Evolutionary conservation across 2,888 invertebrate genomes (phyloP).

Genomic region (Napeogenes inachia): DNA sequence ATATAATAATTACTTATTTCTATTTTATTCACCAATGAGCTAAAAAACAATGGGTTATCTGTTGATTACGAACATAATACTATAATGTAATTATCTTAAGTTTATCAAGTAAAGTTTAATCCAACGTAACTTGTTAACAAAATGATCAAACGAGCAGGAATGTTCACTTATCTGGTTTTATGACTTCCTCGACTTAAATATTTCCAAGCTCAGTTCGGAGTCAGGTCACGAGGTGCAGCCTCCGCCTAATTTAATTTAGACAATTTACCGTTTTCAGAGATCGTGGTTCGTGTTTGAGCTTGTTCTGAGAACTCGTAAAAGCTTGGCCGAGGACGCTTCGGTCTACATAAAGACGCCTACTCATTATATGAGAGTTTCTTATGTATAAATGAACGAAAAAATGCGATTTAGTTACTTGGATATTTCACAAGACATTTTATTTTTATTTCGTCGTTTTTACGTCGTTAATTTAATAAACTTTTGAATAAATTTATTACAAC

Average conservation of each 20-base stretch:
- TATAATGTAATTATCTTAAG: neutral
- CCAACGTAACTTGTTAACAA: conserved; percentile 24
- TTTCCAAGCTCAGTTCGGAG: conserved; percentile 36
- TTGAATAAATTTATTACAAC: too few species aligned
- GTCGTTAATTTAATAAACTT: too few species aligned
- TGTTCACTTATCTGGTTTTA: conserved; percentile 36
- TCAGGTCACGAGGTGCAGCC: conserved; percentile 44
- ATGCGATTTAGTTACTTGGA: too few species aligned
- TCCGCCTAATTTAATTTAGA: conserved; percentile 62
- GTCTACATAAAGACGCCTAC: conserved; percentile 46
- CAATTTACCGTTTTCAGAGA: conserved; percentile 58
- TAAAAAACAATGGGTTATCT: too few species aligned
- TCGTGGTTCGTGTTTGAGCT: conserved; percentile 43
- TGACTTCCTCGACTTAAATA: conserved; percentile 33
- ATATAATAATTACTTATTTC: too few species aligned
- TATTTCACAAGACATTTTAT: too few species aligned
- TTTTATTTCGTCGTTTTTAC: neutral
- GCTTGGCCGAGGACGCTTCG: conserved; percentile 16
- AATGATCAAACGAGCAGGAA: conserved; percentile 30
- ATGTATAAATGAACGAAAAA: too few species aligned
- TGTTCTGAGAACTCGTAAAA: conserved; percentile 65
- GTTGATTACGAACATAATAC: neutral
- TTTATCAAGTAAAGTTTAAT: neutral
- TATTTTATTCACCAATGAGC: too few species aligned
- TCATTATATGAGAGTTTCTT: conserved; percentile 17